Base-by-base conservation (phyloP, 2,797 vertebrate species). In the Halcyon badia region DNA sequence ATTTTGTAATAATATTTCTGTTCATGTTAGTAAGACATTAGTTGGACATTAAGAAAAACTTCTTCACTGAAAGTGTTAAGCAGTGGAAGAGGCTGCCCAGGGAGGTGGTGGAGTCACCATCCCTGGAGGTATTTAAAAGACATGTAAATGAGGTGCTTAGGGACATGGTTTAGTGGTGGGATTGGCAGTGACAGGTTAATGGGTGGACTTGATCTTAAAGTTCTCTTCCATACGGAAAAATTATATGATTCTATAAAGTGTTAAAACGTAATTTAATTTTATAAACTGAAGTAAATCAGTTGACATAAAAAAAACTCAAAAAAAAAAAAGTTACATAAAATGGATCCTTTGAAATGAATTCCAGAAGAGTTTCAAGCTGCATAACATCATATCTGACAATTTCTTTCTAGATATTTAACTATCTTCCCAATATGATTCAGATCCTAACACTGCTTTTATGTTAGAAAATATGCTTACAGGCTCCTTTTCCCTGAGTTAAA, bases 331-430 rank as follows among this genome's bases (percentile, higher is more conserved):
- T 61, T 77, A 31, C 77, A 78, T 41, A 91, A 93, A 96, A 92
- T 72, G 21, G 71, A 96, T 94, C 64, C 79, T 97, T 96, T 97
- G 91, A 97, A 98, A 96, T 97, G 96, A 94, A 97, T 94, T 97
- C 96, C 89, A 93, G 83, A 92, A 88, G 71, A 95, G 35, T 95
- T 96, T 97, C 70, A 89, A 91, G 87, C 88, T 85, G 49, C n/a
- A 94, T 91, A 94, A 82, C 80, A 82, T 78, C 46, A 3, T 58
- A 92, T 49, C 87, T 83, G 78, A 81, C 88, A 95, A 70, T 95
- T 97, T 92, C 83, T 84, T 87, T 70, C 84, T 77, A 92, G 90
- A 83, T 46, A 69, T 86, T 96, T 96, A 91, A 90, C 78, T 73
- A 78, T 76, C 92, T 97, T 91, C 71, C 80, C 93, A 96, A 81